Evolutionary conservation across 2,888 invertebrate genomes (phyloP).

Genomic region (Hofmannophila pseudospretella): DNA sequence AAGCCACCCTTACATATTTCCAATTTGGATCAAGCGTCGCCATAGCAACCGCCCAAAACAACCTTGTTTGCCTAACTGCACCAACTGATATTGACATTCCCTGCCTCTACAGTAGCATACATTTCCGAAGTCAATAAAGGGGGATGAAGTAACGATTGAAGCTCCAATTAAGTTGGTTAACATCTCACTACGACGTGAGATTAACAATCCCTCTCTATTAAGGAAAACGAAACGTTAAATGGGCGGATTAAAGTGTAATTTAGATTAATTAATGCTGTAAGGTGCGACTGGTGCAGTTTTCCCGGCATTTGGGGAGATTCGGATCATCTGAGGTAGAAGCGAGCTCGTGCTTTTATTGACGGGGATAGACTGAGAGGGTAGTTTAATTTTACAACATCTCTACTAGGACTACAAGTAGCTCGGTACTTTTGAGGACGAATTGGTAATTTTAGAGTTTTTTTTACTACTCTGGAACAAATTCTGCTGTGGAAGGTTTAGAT

Average conservation of each 20-base stretch:
- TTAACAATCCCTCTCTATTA: constrained; percentile 33
- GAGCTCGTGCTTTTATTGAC: background rate
- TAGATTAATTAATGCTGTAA: constrained; percentile 36
- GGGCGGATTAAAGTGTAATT: constrained; percentile 50
- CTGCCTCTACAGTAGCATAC: constrained; percentile 19
- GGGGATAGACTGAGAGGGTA: no score
- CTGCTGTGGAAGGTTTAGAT: no score
- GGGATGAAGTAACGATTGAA: constrained; percentile 23
- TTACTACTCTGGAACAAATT: no score
- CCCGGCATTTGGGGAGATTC: constrained; percentile 11
- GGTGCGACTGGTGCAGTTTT: constrained; percentile 22
- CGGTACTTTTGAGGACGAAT: no score
- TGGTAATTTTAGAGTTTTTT: no score
- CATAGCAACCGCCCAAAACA: constrained; percentile 65
- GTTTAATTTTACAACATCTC: no score
- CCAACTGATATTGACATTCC: constrained; percentile 47
- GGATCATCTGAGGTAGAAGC: background rate
- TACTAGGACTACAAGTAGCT: no score
- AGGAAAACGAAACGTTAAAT: constrained; percentile 52
- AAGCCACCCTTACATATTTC: constrained; percentile 47
- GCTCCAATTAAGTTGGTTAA: constrained; percentile 38
- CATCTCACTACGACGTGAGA: constrained; percentile 12
- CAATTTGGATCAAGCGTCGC: constrained; percentile 57
- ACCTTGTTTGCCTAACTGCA: constrained; percentile 32
- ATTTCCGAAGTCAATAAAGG: constrained; percentile 9